Evolutionary conservation across 1,140 invertebrate genomes (phyloP), one percentile per base, ranked within the genome.

Genomic region (Asobara japonica): DNA sequence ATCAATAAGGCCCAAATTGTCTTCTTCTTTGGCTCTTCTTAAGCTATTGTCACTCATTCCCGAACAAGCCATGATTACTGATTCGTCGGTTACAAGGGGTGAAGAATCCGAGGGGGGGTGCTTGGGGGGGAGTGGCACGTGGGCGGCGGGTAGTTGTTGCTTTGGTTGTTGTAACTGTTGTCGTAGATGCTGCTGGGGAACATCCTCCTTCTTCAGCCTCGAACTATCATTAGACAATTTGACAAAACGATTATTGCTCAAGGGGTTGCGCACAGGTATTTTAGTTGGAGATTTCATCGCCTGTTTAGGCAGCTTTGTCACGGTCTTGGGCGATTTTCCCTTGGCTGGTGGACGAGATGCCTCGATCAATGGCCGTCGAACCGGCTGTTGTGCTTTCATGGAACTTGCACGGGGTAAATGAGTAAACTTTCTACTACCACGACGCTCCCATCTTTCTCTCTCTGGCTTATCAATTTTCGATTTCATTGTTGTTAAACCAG

Each of bases 401-500:
- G 70, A 72, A 29, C 62, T 72, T n/a, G 70, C 60, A 18, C 70
- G 70, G 1, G 70, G 70, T 3, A 72, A 60, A 13, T 18, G 48
- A 11, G 64, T 67, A 18, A 72, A 33, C 27, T 64, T 45, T 56
- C 62, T 65, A 66, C 45, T 65, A n/a, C 45, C 65, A 11, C 71
- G 71, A 25, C 65, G 65, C 30, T 73, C 71, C 66, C 71, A 68
- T 62, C 56, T 20, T 48, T 64, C 64, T 38, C 45, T 29, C 25
- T 75, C 65, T 62, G 65, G 77, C 6, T 84, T 81, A 22, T 76
- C 80, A 25, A 71, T 80, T 85, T 85, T 20, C 75, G 78, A 33
- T 82, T 61, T 3, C 82, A 85, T 8, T 84, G 82, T 56, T 80
- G 83, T 38, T n/a, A 56, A n/a, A 25, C 64, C 64, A 29, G 41